These are phyloP conservation scores for Agapostemon virescens DNA, from an alignment of 2,888 invertebrate genomes.

Conservation along the genomic window DNA sequence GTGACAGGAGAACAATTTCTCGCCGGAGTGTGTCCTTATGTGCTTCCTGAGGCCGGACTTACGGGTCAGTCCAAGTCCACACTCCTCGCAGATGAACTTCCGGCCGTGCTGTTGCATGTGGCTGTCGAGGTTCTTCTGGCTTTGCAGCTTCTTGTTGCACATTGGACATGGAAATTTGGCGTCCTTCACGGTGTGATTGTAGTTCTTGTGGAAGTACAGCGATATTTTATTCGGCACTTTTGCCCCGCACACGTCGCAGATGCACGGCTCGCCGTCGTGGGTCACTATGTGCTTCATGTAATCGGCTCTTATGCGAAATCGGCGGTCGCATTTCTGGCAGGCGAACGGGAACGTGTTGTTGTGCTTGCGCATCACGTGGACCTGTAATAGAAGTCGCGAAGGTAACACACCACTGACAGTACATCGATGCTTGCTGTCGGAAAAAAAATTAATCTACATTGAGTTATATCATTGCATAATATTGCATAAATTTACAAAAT, in stretches of 20 bases:
- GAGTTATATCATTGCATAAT: too few species aligned
- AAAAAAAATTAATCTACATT: neutral
- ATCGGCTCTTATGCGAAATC: constrained; percentile 58
- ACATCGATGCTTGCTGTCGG: neutral
- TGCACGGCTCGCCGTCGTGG: constrained; percentile 67
- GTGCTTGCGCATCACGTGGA: constrained; percentile 61
- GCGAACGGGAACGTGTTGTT: constrained; percentile 39
- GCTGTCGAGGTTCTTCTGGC: constrained; percentile 65
- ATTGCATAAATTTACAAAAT: too few species aligned
- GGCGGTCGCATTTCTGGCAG: constrained; percentile 67
- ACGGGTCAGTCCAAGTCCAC: constrained; percentile 61
- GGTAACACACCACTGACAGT: neutral
- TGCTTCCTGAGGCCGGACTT: constrained; percentile 64
- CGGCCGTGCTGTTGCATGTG: constrained; percentile 64
- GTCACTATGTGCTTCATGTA: constrained; percentile 55
- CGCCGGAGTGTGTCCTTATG: constrained; percentile 59
- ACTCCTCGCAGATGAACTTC: constrained; percentile 61
- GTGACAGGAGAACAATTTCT: constrained; percentile 55
- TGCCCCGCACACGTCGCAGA: constrained; percentile 54
- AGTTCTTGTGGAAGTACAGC: constrained; percentile 50
- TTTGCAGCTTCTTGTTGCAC: constrained; percentile 66
- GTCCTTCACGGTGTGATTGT: constrained; percentile 51
- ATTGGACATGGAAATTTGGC: constrained; percentile 44
- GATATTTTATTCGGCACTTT: constrained; percentile 43
- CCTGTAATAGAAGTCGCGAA: constrained; percentile 42